These are phyloP conservation scores for Miniopterus natalensis DNA, from an alignment of 2,113 vertebrate species.

Conservation along the genomic window DNA sequence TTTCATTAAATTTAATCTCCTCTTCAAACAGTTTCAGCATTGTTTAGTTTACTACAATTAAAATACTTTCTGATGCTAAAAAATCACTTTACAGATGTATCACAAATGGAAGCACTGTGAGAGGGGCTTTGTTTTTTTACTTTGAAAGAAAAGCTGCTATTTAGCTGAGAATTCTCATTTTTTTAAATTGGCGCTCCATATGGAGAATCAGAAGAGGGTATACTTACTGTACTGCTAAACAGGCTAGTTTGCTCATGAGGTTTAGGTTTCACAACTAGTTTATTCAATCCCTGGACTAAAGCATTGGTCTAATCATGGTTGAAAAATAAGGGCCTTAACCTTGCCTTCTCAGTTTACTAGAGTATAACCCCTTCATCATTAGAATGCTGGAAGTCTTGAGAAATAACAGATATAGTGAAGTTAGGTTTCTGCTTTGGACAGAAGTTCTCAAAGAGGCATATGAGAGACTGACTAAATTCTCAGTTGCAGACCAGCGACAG, in stretches of 20 bases:
- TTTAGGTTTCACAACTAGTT: conserved; percentile 90
- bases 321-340: conserved; percentile 64
- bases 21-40: conserved; percentile 91
- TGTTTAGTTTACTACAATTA: conserved; percentile 91
- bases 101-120: conserved; percentile 84
- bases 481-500: conserved; percentile 8
- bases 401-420: conserved; percentile 68
- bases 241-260: conserved; percentile 68
- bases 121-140: conserved; percentile 78
- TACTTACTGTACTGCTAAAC: conserved; percentile 69
- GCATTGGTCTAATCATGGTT: conserved; percentile 57
- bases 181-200: conserved; percentile 84
- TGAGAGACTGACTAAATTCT: conserved; percentile 62
- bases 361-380: conserved; percentile 43
- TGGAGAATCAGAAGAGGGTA: conserved; percentile 82
- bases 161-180: conserved; percentile 84
- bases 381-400: conserved; percentile 66
- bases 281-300: conserved; percentile 65
- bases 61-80: conserved; percentile 87
- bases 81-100: conserved; percentile 84
- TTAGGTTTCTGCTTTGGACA: conserved; percentile 63
- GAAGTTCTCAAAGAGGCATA: conserved; percentile 35
- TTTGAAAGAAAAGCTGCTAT: conserved; percentile 85
- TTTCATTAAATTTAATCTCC: conserved; percentile 91
- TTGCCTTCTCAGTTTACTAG: conserved; percentile 64